These are phyloP conservation scores for Andrena fulva DNA, from an alignment of 2,888 invertebrate genomes.

Conservation along the genomic window DNA sequence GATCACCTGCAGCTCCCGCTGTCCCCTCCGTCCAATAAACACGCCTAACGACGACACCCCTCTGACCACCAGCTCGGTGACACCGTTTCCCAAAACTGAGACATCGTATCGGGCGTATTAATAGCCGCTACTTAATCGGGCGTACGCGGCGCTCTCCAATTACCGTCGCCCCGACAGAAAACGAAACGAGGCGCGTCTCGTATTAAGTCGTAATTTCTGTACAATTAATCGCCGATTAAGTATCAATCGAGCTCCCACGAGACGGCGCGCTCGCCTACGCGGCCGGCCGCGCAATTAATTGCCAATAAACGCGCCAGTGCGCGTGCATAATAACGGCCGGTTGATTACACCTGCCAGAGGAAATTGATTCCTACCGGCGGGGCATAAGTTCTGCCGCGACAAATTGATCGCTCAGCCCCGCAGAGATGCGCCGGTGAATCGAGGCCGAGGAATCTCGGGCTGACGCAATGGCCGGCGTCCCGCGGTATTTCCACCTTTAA, in stretches of 20 bases:
- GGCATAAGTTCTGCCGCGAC: slow-evolving; percentile 22
- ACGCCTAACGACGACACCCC: neutral
- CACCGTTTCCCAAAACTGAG: slow-evolving; percentile 6
- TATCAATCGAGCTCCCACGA: slow-evolving; percentile 34
- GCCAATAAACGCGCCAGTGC: slow-evolving; percentile 45
- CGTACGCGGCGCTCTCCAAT: slow-evolving; percentile 16
- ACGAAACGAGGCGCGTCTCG: slow-evolving; percentile 16
- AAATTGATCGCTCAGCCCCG: slow-evolving; percentile 19
- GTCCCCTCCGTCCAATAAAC: neutral
- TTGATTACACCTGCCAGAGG: slow-evolving; percentile 34
- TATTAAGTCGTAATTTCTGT: slow-evolving; percentile 15
- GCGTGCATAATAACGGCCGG: slow-evolving; percentile 11
- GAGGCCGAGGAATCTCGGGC: neutral
- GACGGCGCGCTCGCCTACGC: slow-evolving; percentile 14
- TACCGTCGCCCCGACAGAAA: slow-evolving; percentile 14
- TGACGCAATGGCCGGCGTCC: too few relatives aligned
- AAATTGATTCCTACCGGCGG: slow-evolving; percentile 39
- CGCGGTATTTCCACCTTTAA: slow-evolving; percentile 1
- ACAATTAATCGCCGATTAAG: slow-evolving; percentile 41
- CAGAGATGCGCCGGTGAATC: neutral
- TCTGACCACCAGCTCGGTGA: neutral
- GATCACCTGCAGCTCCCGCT: neutral
- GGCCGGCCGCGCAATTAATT: slow-evolving; percentile 45
- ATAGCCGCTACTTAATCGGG: slow-evolving; percentile 27
- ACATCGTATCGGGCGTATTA: slow-evolving; percentile 22